Base-by-base conservation (phyloP, 2,797 vertebrate genomes). In the Falco cherrug region DNA sequence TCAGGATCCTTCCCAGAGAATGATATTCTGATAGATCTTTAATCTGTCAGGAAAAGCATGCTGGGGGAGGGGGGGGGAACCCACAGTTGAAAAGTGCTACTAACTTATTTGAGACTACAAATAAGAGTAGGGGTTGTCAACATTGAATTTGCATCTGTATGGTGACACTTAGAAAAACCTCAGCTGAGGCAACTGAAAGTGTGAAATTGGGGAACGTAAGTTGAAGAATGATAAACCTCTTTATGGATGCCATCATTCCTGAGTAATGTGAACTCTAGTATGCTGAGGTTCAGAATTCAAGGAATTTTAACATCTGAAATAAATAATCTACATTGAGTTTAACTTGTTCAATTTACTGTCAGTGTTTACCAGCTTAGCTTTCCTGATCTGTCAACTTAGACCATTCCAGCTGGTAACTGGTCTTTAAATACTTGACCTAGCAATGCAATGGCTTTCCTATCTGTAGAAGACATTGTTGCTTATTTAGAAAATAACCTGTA, bases 41-140 rank as follows among this genome's bases (percentile, higher is more conserved):
- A 53, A 54, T 69, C 71, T 94, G 82, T 53, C 59, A 85, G 75
- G 47, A 73, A 29, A 73, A 68, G 15, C n/a, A 12, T 84, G 54
- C 33, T 64, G 29, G 13, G 31, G 41, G 47, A 31, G 14, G 10
- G 16, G 48, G 0, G 0, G 15, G n/a, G 82, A 57, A 20, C 73
- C 39, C 33, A 60, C 41, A 26, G 29, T 35, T 85, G 50, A 74
- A 91, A 93, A 87, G 41, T 54, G 63, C 50, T 69, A 53, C 35
- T 85, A 50, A 87, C 91, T 89, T 73, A 80, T 83, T 73, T 90
- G 68, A 77, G 79, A 85, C 48, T 59, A 74, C 73, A 90, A 87
- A 65, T 85, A 89, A 83, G 73, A 70, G 39, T 29, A 48, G 25
- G n/a, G 16, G 25, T 80, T 95, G 51, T 91, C 73, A 91, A 60